Evolutionary conservation across 2,888 invertebrate genomes (phyloP), one percentile per base, ranked within the genome.

Genomic region (Byasa hedistus): DNA sequence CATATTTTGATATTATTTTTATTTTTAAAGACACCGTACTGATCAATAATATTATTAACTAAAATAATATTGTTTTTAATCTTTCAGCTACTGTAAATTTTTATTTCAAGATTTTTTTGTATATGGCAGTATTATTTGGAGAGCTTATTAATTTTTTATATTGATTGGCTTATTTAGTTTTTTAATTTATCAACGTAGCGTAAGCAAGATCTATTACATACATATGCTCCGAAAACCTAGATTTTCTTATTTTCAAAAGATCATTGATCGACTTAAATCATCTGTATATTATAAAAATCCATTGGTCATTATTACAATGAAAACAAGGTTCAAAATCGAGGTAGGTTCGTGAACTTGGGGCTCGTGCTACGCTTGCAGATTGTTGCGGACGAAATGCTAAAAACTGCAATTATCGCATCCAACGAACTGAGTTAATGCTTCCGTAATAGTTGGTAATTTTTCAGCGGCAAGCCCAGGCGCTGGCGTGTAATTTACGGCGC

Each of bases 401-500:
- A 66, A 66, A 63, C 59, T 59, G 59, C 59, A 66, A 66, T 66
- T 66, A 66, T 64, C 64, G 64, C 64, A 75, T 80, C 78, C 68
- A 81, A 77, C 68, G 67, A 70, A 68, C 70, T 74, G 68, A 79
- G 79, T 75, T 77, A 77, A 77, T 71, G 80, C 81, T 82, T 81
- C 79, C 80, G 79, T 72, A 77, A 73, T 79, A 80, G 80, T 84
- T 79, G 83, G 87, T 85, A 89, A 90, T 90, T 90, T 90, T 89
- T 90, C 90, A 89, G 83, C 74, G 68, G 74, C 76, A 71, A 78
- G 81, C 83, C 77, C 84, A 83, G 77, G 79, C 80, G 83, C 82
- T 83, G 84, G 86, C 85, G 81, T 81, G 79, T 85, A 83, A 91
- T 91, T 91, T 91, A 91, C 87, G 85, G 76, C 76, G 81, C 79